Conservation (phyloP, 2,113 vertebrate genomes). For the Hemicordylus capensis region DNA sequence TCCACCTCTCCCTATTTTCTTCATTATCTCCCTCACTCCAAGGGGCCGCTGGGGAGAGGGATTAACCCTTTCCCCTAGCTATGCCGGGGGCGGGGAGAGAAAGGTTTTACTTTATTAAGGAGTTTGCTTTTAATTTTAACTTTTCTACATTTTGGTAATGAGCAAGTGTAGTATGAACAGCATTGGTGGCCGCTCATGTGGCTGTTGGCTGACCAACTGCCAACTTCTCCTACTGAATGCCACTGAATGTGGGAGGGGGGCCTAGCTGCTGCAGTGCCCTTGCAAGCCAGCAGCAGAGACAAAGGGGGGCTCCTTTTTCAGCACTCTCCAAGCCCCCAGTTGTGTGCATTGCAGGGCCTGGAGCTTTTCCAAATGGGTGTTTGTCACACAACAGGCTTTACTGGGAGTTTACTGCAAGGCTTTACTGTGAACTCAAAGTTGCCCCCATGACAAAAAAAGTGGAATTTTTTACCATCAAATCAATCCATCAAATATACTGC, state of each 20-base stretch:
- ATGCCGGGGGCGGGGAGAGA: neutral
- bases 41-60: no score
- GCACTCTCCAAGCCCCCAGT: neutral
- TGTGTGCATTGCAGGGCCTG: no score
- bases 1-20: no score
- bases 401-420: no score
- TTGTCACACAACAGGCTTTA: no score
- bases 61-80: no score
- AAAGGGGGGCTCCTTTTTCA: neutral
- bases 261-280: neutral
- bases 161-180: neutral
- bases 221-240: neutral
- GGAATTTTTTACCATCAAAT: no score
- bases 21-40: no score
- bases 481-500: no score
- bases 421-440: no score
- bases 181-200: neutral
- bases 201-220: neutral
- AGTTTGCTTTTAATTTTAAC: conserved; percentile 5
- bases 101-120: conserved; percentile 1
- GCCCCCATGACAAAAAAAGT: no score
- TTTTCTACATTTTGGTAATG: neutral
- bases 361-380: no score
- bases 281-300: neutral
- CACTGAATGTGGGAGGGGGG: neutral